These are phyloP conservation scores for Sycobia sp. DNA, from an alignment of 1,140 invertebrate species.

Conservation along the genomic window DNA sequence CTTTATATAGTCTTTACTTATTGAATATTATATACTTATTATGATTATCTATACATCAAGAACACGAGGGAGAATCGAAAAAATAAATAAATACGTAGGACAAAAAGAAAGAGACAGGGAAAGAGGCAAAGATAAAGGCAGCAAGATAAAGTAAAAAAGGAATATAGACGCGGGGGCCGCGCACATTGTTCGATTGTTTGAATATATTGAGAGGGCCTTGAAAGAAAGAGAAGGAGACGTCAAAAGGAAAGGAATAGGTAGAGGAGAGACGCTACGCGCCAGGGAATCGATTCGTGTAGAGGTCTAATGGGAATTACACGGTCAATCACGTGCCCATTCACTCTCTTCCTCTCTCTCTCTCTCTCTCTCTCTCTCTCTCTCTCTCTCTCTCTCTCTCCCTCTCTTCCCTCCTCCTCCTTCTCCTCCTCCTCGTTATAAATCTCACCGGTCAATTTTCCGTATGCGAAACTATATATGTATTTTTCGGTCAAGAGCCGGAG, in stretches of 20 bases:
- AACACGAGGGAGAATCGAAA: no score
- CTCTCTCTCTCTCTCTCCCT: slow-evolving; percentile 4
- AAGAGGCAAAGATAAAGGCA: slow-evolving; percentile 34
- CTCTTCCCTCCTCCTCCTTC: no score
- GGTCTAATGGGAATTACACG: slow-evolving; percentile 60
- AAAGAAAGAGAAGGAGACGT: no score
- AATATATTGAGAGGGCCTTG: slow-evolving; percentile 50
- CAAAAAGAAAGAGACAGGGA: slow-evolving; percentile 32
- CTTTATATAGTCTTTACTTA: slow-evolving; percentile 35
- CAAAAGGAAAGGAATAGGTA: no score
- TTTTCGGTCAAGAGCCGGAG: slow-evolving; percentile 10
- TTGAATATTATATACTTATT: slow-evolving; percentile 51
- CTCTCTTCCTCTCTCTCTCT: slow-evolving; percentile 29
- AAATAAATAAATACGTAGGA: slow-evolving; percentile 9
- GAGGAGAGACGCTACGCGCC: no score
- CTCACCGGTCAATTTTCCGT: slow-evolving; percentile 7
- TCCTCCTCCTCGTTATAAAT: slow-evolving; percentile 8
- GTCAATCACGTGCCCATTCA: slow-evolving; percentile 58
- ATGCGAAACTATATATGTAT: neutral
- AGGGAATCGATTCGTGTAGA: slow-evolving; percentile 58
- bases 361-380: slow-evolving; percentile 30
- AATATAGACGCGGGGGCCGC: slow-evolving; percentile 40
- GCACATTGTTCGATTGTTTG: slow-evolving; percentile 61
- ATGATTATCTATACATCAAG: slow-evolving; percentile 58
- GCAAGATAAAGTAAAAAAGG: slow-evolving; percentile 37